Conservation (phyloP, 2,888 invertebrate species). For the Marronus borbonicus region DNA sequence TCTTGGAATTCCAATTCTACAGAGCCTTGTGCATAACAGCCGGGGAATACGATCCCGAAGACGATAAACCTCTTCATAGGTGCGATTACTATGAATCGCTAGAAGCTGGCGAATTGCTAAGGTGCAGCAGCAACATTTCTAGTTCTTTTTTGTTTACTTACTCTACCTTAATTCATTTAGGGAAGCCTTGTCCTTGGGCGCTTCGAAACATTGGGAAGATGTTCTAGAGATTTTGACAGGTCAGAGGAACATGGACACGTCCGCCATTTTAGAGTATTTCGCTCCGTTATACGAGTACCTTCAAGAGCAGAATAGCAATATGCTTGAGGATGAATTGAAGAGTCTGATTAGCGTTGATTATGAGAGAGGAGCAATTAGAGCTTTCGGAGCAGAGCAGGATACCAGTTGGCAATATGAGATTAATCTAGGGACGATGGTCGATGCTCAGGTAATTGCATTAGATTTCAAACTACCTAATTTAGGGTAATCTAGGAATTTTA, state of each 20-base stretch:
- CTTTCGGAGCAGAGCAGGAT: not conserved
- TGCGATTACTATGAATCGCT: conserved; percentile 81
- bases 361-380: not conserved
- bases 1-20: conserved; percentile 85
- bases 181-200: conserved; percentile 60
- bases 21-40: conserved; percentile 78
- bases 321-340: not conserved
- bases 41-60: conserved; percentile 74
- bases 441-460: not conserved
- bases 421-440: not conserved
- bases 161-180: not conserved
- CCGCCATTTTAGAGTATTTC: conserved; percentile 75
- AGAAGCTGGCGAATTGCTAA: conserved; percentile 78
- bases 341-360: not conserved
- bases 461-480: too few species aligned
- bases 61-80: conserved; percentile 76
- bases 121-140: conserved; percentile 65
- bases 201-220: conserved; percentile 73
- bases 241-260: conserved; percentile 71
- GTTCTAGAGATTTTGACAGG: conserved; percentile 75
- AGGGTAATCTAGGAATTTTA: too few species aligned
- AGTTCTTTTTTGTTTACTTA: too few species aligned
- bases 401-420: not conserved
- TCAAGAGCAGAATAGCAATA: conserved; percentile 42
- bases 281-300: conserved; percentile 74